Base-by-base conservation (phyloP, 2,797 vertebrate species). In the Aulostomus chinensis region DNA sequence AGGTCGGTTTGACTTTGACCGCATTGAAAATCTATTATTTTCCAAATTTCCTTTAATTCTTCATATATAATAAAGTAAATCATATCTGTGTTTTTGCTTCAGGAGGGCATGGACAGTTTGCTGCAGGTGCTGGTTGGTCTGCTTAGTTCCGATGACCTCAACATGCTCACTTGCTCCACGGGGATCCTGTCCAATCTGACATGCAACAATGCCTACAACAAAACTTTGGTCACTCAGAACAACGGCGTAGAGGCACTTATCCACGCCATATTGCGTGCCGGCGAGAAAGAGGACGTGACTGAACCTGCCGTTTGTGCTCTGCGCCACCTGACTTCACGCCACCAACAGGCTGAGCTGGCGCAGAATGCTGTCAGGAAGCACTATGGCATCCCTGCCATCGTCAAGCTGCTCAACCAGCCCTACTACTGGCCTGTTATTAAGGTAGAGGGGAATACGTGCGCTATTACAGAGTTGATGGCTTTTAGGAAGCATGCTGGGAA, bases 111-210 rank as follows among this genome's bases (percentile, higher is more conserved):
- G 86, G 97, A 99, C 1, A 85, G 88, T 0, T 93, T 99, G 67
- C 91, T 99, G 78, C 94, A 96, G 88, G 86, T 92, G 21, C 86
- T 99, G 81, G 96, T 98, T 32, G 89, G 91, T 41, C 94, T 96
- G 58, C 90, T 99, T 63, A 91, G 93, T 7, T 93, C 95, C 0
- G 96, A 98, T 0, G 97, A 99, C 0, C 68, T 96, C 73, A 97
- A 96, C 0, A 95, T 98, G 86, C 92, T 99, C 64, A 98, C 97
- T 29, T 99, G 97, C 0, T 90, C 96, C 71, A 97, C 97, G 0
- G 97, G 97, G 60, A 95, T 96, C 40, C 93, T 99, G 58, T 99
- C 97, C 48, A 99, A 99, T 86, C 91, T 99, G 61, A 98, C 97
- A 0, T 99, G 97, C 91, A 99, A 99, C 92, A 99, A 99, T 35